Conservation (phyloP, 2,797 vertebrate species). For the Potorous gilbertii region DNA sequence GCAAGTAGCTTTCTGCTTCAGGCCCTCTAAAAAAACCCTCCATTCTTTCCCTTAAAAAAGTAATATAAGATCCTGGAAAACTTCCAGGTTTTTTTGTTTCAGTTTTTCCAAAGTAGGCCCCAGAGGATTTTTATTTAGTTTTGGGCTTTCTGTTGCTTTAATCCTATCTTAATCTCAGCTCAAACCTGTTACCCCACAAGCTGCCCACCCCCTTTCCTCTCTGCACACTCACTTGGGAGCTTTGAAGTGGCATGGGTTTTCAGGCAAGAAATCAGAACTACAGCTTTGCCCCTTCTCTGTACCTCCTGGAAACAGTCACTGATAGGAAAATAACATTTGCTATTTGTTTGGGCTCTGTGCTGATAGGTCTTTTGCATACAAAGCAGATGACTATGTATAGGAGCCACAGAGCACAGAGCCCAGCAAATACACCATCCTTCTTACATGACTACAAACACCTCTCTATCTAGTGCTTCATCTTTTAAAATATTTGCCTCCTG, state of each 20-base stretch:
- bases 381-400: conserved; percentile 57
- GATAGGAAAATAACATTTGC: conserved; percentile 70
- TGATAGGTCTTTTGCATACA: conserved; percentile 71
- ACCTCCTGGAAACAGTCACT: conserved; percentile 62
- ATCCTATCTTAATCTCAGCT: conserved; percentile 70
- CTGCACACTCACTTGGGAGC: conserved; percentile 47
- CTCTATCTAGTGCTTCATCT: conserved; percentile 66
- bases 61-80: conserved; percentile 54
- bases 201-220: conserved; percentile 57
- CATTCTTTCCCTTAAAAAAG: conserved; percentile 20
- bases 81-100: conserved; percentile 50
- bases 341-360: conserved; percentile 79
- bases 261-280: conserved; percentile 71
- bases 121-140: conserved; percentile 52
- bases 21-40: conserved; percentile 32
- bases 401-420: conserved; percentile 65
- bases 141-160: conserved; percentile 74
- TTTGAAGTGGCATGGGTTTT: conserved; percentile 74
- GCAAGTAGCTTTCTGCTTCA: conserved; percentile 29
- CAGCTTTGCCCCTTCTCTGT: conserved; percentile 66
- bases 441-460: conserved; percentile 74
- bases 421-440: conserved; percentile 75
- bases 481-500: conserved; percentile 70
- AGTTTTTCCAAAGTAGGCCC: conserved; percentile 58
- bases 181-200: conserved; percentile 62